Evolutionary conservation across 2,797 vertebrate genomes (phyloP), one percentile per base, ranked within the genome.

Genomic region (Monodelphis domestica): DNA sequence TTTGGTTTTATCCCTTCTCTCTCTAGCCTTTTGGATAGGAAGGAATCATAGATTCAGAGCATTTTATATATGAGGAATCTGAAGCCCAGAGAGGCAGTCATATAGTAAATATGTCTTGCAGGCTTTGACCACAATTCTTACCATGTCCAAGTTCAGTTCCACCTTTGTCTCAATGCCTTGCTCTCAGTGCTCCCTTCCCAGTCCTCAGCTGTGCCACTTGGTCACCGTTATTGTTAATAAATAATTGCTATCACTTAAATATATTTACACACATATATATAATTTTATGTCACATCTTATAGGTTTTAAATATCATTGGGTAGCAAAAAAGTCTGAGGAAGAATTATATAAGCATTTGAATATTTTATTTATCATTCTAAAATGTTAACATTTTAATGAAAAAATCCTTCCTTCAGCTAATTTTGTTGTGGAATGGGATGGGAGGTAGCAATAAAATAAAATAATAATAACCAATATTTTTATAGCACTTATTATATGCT

Each of bases 101-200:
- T 84, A 55, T 59, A 70, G 1, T 38, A n/a, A 7, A 3, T 90
- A n/a, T 63, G 30, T 87, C 29, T 56, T 45, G 70, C 26, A 91
- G 45, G 56, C 93, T 89, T 84, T 84, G 70, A 84, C 38, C 78
- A 55, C 87, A 89, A 70, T 70, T 50, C 70, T 84, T 50, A 21
- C 38, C 26, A 38, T 50, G 70, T 84, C 70, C 38, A 78, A 24
- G 63, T 78, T 78, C n/a, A 78, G n/a, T 17, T 78, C 63, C 17
- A n/a, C 45, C 63, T 63, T 78, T 78, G 63, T n/a, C 63, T 78
- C 63, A n/a, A 38, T 78, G 63, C 63, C n/a, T 78, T 78, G 45
- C 78, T 78, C n/a, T 78, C n/a, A 78, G 10, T 78, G 63, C 17
- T 78, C 63, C 63, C 38, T 84, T 38, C 70, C 70, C 12, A 84